Conservation (phyloP, 1,140 invertebrate genomes). For the Drosophila sp. region DNA sequence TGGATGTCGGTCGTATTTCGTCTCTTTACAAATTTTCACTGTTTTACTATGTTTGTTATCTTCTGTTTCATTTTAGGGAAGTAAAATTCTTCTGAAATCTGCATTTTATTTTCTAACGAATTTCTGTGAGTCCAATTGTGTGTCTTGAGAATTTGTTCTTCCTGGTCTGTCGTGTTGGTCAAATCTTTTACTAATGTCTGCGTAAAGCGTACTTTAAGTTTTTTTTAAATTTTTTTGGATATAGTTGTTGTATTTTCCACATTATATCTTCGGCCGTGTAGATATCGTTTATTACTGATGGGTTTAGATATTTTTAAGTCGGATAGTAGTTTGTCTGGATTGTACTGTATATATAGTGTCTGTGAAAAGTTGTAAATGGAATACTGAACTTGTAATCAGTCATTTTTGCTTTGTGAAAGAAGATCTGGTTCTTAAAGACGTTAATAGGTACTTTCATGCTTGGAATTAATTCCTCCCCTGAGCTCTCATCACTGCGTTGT, state of each 20-base stretch:
- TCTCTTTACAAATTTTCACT: no score
- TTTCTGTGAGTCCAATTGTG: no score
- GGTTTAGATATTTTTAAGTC: slow-evolving; percentile 30
- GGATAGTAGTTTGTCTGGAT: not conserved
- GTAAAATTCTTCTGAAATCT: no score
- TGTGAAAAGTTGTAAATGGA: slow-evolving; percentile 7
- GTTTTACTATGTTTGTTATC: no score
- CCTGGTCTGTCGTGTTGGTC: slow-evolving; percentile 22
- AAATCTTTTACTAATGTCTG: slow-evolving; percentile 29
- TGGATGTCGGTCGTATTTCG: no score
- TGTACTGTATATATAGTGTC: slow-evolving; percentile 27
- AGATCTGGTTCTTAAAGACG: no score
- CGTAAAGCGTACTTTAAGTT: slow-evolving; percentile 31
- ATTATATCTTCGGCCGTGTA: slow-evolving; percentile 33
- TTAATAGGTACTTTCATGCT: slow-evolving; percentile 9
- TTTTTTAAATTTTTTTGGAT: slow-evolving; percentile 32
- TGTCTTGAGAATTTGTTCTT: no score
- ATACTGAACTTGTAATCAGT: not conserved
- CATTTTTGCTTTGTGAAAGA: not conserved
- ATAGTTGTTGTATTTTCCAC: slow-evolving; percentile 32
- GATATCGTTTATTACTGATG: slow-evolving; percentile 32
- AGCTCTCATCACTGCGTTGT: slow-evolving; percentile 7
- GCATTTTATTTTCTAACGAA: no score
- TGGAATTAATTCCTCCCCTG: not conserved
- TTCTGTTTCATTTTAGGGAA: no score